Percentiles rank a stretch among this genome's conserved stretches.
phyloP scores from a whole-genome alignment of 2,888 invertebrate species.

The Standfussiana lucernea region DNA sequence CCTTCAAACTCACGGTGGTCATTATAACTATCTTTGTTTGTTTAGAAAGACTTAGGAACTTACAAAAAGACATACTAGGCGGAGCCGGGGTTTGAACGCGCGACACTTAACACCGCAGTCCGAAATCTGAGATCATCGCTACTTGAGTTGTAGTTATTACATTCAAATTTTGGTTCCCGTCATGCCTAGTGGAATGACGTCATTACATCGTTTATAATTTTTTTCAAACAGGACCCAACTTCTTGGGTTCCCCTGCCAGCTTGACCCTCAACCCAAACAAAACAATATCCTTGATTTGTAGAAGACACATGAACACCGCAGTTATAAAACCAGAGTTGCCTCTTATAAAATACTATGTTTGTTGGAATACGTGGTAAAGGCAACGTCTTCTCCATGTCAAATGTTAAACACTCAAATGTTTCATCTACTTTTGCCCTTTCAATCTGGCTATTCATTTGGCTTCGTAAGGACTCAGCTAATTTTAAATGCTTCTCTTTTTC shows the following conservation, averaged over 20 bases:
- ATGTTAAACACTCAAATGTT: constrained; percentile 33
- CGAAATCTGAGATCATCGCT: no score
- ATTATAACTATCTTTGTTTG: no score
- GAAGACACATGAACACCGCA: constrained; percentile 29
- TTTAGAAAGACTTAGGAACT: no score
- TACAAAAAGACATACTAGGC: no score
- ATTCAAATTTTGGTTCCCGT: no score
- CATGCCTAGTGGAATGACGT: no score
- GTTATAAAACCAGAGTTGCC: constrained; percentile 34
- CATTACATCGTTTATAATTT: constrained; percentile 19
- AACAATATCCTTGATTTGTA: constrained; percentile 24
- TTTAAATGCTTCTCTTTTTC: constrained; percentile 31
- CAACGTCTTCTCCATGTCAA: constrained; percentile 40
- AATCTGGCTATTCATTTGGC: constrained; percentile 26
- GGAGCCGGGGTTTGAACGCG: no score
- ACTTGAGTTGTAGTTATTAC: no score
- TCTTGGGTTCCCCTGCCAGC: constrained; percentile 38
- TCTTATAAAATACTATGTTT: constrained; percentile 39
- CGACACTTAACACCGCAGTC: no score
- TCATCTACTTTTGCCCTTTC: constrained; percentile 34
- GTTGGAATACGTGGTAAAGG: constrained; percentile 38
- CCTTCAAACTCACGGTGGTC: no score
- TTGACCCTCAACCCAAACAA: constrained; percentile 40
- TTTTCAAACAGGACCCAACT: constrained; percentile 36
- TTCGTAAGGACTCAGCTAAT: constrained; percentile 28